phyloP scores from a whole-genome alignment of 2,797 vertebrate genomes.

The Argyrosomus regius region DNA sequence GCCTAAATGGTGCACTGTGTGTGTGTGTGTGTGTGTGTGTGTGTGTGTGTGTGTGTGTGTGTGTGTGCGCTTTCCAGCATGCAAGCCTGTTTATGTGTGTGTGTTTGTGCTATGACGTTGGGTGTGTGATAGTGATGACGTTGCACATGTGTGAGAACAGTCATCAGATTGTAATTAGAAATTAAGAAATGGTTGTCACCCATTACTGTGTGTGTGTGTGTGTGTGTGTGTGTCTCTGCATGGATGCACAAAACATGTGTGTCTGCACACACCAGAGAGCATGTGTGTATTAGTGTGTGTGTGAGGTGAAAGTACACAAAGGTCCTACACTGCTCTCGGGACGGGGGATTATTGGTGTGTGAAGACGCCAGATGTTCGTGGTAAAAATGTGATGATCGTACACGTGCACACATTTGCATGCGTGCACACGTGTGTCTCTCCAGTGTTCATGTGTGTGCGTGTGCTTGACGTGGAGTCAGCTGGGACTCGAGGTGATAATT shows the following conservation, averaged over 20 bases:
- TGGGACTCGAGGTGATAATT: constrained; percentile 85
- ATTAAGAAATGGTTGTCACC: constrained; percentile 49
- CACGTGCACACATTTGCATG: constrained; percentile 64
- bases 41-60: constrained; percentile 13
- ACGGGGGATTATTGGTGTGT: constrained; percentile 80
- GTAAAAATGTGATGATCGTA: constrained; percentile 73
- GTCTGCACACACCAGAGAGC: constrained; percentile 1
- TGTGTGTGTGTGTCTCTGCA: constrained; percentile 7
- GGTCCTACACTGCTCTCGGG: constrained; percentile 70
- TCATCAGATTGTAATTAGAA: constrained; percentile 54
- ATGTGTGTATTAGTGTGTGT: constrained; percentile 3
- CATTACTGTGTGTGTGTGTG: constrained; percentile 17
- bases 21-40: constrained; percentile 11
- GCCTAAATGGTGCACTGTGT: constrained; percentile 52
- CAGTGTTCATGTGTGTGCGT: constrained; percentile 23
- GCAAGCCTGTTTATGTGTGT: background rate
- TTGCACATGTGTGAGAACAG: constrained; percentile 69
- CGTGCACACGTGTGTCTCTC: constrained; percentile 44
- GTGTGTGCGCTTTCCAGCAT: background rate
- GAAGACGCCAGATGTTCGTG: constrained; percentile 81
- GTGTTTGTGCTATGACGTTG: constrained; percentile 66
- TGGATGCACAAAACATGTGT: constrained; percentile 3
- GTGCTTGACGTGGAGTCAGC: constrained; percentile 69
- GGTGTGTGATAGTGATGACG: constrained; percentile 76
- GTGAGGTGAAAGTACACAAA: constrained; percentile 46